Conservation (phyloP, 2,888 invertebrate genomes). For the Spisula solida region DNA sequence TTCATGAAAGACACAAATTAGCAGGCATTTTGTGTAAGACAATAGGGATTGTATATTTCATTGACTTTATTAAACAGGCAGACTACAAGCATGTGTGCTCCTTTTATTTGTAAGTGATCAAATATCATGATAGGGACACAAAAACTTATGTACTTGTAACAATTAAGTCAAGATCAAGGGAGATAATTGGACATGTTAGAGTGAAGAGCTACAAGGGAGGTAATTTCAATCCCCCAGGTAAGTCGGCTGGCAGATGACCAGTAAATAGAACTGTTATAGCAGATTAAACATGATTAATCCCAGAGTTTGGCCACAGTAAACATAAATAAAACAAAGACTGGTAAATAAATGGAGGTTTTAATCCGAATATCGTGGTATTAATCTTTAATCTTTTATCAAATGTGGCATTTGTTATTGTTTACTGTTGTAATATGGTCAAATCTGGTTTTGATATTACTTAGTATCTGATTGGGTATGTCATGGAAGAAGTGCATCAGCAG, state of each 20-base stretch:
- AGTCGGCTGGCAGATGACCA: conserved; percentile 59
- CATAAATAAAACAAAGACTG: conserved; percentile 63
- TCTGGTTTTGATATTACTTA: conserved; percentile 6
- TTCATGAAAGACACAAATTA: conserved; percentile 51
- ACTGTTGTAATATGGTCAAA: conserved; percentile 28
- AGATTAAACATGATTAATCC: conserved; percentile 62
- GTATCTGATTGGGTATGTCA: conserved; percentile 33
- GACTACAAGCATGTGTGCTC: conserved; percentile 37
- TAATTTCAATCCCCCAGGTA: neutral
- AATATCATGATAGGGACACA: conserved; percentile 33
- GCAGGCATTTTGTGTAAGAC: conserved; percentile 51
- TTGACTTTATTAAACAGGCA: conserved; percentile 21
- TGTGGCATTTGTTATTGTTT: conserved; percentile 32
- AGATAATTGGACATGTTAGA: conserved; percentile 40
- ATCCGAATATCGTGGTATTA: conserved; percentile 47
- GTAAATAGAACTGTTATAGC: conserved; percentile 44
- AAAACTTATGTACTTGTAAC: conserved; percentile 24
- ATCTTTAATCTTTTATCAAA: conserved; percentile 54
- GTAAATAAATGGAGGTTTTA: conserved; percentile 59
- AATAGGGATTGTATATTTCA: conserved; percentile 29
- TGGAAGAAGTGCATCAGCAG: conserved; percentile 8
- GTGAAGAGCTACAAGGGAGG: conserved; percentile 23
- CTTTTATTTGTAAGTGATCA: conserved; percentile 41
- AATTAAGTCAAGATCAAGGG: conserved; percentile 37
- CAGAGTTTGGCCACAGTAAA: conserved; percentile 58